Conservation (phyloP, 1,140 invertebrate species). For the Drosophila sp. region DNA sequence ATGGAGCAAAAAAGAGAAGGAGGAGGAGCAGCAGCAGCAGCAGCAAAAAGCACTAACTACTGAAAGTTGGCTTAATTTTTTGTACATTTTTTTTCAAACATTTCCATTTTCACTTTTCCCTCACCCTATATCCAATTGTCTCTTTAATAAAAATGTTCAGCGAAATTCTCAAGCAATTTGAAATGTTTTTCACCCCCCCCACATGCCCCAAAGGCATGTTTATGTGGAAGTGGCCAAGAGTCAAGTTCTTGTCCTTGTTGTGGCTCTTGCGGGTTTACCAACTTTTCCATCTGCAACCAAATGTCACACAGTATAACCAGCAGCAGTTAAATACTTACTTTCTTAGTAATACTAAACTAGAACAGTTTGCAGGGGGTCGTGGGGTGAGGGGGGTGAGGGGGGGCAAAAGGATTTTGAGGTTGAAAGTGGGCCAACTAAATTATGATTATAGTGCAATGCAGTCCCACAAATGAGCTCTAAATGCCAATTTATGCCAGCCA, state of each 20-base stretch:
- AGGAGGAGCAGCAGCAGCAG: slow-evolving; percentile 13
- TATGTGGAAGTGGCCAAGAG: not conserved
- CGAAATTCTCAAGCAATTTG: not conserved
- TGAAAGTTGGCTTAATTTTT: not conserved
- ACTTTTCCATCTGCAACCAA: not conserved
- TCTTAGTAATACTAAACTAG: not conserved
- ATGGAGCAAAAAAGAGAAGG: slow-evolving; percentile 14
- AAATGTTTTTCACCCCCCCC: not conserved
- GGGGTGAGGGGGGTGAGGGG: not conserved
- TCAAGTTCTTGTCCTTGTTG: not conserved
- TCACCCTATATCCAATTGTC: not conserved
- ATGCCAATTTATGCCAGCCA: slow-evolving; percentile 30
- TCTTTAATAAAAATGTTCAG: slow-evolving; percentile 1
- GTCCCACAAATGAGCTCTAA: slow-evolving; percentile 14
- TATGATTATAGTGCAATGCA: slow-evolving; percentile 34
- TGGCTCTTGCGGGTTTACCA: not conserved
- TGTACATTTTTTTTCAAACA: slow-evolving; percentile 4
- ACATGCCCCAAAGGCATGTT: not conserved
- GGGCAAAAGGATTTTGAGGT: not conserved
- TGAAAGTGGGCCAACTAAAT: slow-evolving; percentile 20
- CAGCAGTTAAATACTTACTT: slow-evolving; percentile 32
- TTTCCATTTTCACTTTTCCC: not conserved
- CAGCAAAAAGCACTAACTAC: slow-evolving; percentile 1
- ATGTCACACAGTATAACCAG: not conserved
- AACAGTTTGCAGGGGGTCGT: not conserved